Conservation (phyloP, 2,888 invertebrate species). For the Lissocephala sabroskyi region DNA sequence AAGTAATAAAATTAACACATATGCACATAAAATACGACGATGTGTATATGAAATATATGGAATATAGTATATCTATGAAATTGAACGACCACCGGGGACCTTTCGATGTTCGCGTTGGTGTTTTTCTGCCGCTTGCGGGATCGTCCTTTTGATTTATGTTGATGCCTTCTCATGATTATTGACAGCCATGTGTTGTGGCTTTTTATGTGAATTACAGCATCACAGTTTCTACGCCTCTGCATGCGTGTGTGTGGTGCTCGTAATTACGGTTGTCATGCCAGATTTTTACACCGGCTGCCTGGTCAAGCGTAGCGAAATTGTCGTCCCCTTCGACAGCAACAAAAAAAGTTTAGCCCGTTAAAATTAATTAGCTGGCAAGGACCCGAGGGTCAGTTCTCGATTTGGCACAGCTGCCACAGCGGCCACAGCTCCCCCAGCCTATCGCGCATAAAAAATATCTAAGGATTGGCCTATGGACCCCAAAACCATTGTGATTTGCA, state of each 20-base stretch:
- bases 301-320: too few relatives aligned
- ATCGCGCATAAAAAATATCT: too few relatives aligned
- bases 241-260: slow-evolving; percentile 4
- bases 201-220: too few relatives aligned
- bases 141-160: slow-evolving; percentile 35
- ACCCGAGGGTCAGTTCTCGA: too few relatives aligned
- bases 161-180: slow-evolving; percentile 26
- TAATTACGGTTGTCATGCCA: slow-evolving; percentile 31
- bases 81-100: not conserved
- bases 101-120: not conserved
- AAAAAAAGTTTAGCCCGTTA: not conserved
- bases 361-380: not conserved
- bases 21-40: slow-evolving; percentile 46
- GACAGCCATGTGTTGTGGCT: slow-evolving; percentile 25
- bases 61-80: slow-evolving; percentile 26
- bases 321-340: too few relatives aligned
- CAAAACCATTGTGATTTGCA: too few relatives aligned
- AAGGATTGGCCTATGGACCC: too few relatives aligned
- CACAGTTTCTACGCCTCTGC: too few relatives aligned
- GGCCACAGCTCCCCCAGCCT: not conserved
- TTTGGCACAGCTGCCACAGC: not conserved
- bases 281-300: too few relatives aligned
- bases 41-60: too few relatives aligned
- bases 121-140: not conserved
- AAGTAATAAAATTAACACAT: slow-evolving; percentile 62